Evolutionary conservation across 2,797 vertebrate genomes (phyloP), one percentile per base, ranked within the genome.

Genomic region (Emydoidea blandingii): DNA sequence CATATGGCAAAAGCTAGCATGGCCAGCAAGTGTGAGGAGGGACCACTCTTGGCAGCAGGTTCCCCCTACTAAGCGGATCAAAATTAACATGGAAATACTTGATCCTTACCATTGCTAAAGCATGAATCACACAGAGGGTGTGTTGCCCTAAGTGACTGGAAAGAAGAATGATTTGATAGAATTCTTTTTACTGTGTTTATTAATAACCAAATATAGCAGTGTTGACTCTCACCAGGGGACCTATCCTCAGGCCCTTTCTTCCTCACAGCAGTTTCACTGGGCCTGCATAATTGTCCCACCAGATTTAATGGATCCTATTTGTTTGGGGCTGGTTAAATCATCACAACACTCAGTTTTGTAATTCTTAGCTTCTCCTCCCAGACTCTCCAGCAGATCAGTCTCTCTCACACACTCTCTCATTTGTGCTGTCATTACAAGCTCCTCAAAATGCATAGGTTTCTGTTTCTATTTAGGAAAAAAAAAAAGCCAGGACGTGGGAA

Each of bases 41-140:
- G 4, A 34, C 78, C 79, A 87, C n/a, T 37, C 0, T 25, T 0
- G 0, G 12, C 5, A 83, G 49, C 68, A 11, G 1, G 0, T 56
- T 81, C 10, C 8, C 83, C 27, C 41, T 50, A 47, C 44, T 80
- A 16, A 59, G 82, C 81, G 11, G 27, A 76, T 65, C 11, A n/a
- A 81, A 57, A 27, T 90, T 50, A 47, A n/a, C 31, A 44, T 84
- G 10, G 34, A 65, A 18, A 31, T 78, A 87, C 31, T 95, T n/a
- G 19, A 72, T 93, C 56, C 27, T 92, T 93, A 44, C 49, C 82
- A 83, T 47, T 62, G 44, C 72, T 47, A 25, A 44, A 6, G 25
- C 12, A 68, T 37, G 37, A 85, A 27, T 86, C 91, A 47, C 68
- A 16, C 1, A 9, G 49, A 59, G 90, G 90, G 25, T 76, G 41